These are phyloP conservation scores for Drosophila conformis DNA, from an alignment of 2,888 invertebrate species.

Conservation along the genomic window DNA sequence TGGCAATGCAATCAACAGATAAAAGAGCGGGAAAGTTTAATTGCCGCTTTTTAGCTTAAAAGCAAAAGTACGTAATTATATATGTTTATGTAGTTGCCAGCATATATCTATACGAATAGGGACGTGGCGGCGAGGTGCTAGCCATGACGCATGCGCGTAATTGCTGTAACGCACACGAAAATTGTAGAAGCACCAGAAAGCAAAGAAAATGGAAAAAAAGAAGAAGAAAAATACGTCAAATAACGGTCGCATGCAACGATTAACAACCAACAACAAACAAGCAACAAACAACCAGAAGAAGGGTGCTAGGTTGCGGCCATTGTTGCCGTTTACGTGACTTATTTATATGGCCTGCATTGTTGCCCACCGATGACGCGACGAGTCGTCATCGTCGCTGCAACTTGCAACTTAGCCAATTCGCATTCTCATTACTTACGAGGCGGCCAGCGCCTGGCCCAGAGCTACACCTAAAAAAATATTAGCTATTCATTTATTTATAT, in stretches of 20 bases:
- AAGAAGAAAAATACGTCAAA: slow-evolving; percentile 1
- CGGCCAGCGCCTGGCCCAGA: slow-evolving; percentile 1
- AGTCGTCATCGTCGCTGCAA: slow-evolving; percentile 19
- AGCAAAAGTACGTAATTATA: slow-evolving; percentile 67
- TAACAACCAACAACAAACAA: slow-evolving; percentile 12
- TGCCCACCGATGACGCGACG: slow-evolving; percentile 17
- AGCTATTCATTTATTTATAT: too few relatives aligned
- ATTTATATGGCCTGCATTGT: slow-evolving; percentile 64
- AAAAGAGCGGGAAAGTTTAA: slow-evolving; percentile 79
- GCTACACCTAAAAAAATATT: slow-evolving; percentile 8
- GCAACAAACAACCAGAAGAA: slow-evolving; percentile 9
- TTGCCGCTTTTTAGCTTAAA: slow-evolving; percentile 69
- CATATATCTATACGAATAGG: background rate
- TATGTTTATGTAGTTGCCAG: slow-evolving; percentile 3
- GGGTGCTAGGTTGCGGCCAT: slow-evolving; percentile 25
- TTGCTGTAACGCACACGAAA: slow-evolving; percentile 62
- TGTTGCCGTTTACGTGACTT: slow-evolving; percentile 44
- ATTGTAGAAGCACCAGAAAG: slow-evolving; percentile 17
- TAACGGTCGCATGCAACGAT: slow-evolving; percentile 22
- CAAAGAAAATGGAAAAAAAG: background rate
- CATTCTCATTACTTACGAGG: slow-evolving; percentile 81
- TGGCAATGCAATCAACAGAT: slow-evolving; percentile 67
- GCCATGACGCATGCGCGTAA: slow-evolving; percentile 78
- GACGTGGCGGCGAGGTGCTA: background rate
- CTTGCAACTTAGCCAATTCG: slow-evolving; percentile 60